Base-by-base conservation (phyloP, 2,888 invertebrate genomes). In the Cryptops parisi region DNA sequence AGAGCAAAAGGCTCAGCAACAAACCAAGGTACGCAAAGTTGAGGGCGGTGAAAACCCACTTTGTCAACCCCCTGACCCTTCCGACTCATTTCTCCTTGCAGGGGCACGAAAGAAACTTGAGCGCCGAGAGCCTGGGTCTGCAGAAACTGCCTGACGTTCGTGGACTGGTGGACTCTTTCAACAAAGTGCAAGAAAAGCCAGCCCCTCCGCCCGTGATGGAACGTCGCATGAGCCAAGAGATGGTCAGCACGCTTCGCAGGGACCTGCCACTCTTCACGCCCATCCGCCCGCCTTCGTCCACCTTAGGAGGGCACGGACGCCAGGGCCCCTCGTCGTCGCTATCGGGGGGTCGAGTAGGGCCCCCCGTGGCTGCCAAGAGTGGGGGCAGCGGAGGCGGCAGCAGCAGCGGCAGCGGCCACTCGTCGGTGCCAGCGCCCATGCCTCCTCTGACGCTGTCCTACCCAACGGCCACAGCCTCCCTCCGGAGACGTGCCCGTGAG, bases 81-180 rank as follows among this genome's bases (percentile, higher is more conserved):
- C 38, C 38, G 15, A n/a, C 15, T n/a, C 38, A 33, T 33, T n/a
- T n/a, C 15, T n/a, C 9, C 38, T n/a, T 12, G 38, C 43, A 12
- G 43, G 43, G 43, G 15, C 51, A 51, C 19, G 41, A 51, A 21
- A 15, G 51, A 21, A 40, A 23, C 1, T 24, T 51, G 25, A 51
- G 51, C 25, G 51, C 51, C 17, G 51, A 51, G 25, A 17, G 25
- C 15, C 25, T 51, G 23, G 51, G 51, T 5, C 24, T 51, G 22
- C 43, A 51, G n/a, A 21, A 41, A 5, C 41, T 51, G 43, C 51
- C 51, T 3, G 51, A 51, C 25, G 51, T 51, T 17, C 40, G 51
- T 6, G 41, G 43, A 9, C n/a, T 51, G 12, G 51, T 51, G 17
- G 24, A 43, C 43, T 43, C 51, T 15, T 51, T 51, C 43, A 41